phyloP scores from a whole-genome alignment of 2,888 invertebrate species.

The Nemapogon koenigi region DNA sequence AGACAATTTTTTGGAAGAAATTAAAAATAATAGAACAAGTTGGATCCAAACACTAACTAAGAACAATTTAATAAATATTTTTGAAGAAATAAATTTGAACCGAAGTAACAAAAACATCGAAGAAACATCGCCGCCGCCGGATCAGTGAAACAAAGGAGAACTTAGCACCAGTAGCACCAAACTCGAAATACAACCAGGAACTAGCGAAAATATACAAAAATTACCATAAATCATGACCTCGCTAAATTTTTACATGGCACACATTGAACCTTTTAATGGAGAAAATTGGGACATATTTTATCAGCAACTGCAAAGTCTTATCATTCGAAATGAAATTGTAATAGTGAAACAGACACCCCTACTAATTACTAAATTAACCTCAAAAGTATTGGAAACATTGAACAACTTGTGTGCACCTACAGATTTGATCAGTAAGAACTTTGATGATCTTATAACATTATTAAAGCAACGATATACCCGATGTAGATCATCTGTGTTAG shows the following conservation, averaged over 20 bases:
- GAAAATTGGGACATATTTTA: background rate
- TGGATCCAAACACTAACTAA: background rate
- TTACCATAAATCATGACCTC: background rate
- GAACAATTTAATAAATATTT: background rate
- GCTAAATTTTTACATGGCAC: background rate
- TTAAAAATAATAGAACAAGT: background rate
- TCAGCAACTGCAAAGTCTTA: background rate
- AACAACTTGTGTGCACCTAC: background rate
- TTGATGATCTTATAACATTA: too few species aligned
- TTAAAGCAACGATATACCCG: background rate
- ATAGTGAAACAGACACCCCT: background rate
- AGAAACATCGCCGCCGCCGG: background rate
- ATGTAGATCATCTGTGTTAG: background rate
- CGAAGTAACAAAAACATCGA: background rate
- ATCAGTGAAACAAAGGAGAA: too few species aligned
- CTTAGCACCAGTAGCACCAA: background rate
- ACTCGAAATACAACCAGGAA: background rate
- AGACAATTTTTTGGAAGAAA: background rate
- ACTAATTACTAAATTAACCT: background rate
- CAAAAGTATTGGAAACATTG: background rate
- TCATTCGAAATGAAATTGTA: background rate
- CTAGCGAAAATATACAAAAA: background rate
- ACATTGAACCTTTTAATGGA: background rate
- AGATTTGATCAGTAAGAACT: background rate
- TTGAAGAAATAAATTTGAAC: background rate